Percentiles rank a stretch among this genome's conserved stretches.
Conservation (phyloP, 2,113 vertebrate species). For the Sinocyclocheilus anophthalmus region DNA sequence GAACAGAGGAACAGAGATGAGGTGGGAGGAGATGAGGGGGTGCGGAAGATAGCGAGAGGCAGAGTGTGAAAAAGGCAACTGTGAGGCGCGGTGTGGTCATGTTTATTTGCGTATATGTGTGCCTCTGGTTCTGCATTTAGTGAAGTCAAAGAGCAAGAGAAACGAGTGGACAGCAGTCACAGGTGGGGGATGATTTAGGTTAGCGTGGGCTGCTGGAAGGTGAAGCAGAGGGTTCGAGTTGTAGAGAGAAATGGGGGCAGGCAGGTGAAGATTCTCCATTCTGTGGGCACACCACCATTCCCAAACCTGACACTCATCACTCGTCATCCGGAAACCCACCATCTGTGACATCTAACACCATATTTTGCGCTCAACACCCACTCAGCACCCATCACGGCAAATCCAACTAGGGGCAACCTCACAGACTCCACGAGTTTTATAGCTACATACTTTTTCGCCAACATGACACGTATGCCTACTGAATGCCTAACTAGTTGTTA, state of each 20-base stretch:
- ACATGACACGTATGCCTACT: neutral
- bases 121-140: constrained; percentile 14
- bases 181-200: constrained; percentile 43
- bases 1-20: constrained; percentile 29
- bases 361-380: neutral
- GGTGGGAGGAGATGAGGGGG: constrained; percentile 52
- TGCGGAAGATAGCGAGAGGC: constrained; percentile 42
- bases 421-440: neutral
- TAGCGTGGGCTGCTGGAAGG: constrained; percentile 39
- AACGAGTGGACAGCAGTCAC: neutral
- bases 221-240: constrained; percentile 16
- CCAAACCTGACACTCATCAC: constrained; percentile 19
- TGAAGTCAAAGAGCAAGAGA: constrained; percentile 15
- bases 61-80: constrained; percentile 51
- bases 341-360: constrained; percentile 22
- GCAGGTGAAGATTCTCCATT: constrained; percentile 32
- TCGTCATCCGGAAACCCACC: constrained; percentile 15
- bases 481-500: neutral
- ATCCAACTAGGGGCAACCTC: neutral
- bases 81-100: constrained; percentile 38
- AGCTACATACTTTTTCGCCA: neutral
- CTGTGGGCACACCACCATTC: constrained; percentile 36
- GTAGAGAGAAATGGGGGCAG: constrained; percentile 23
- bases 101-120: constrained; percentile 32
- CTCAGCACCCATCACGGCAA: neutral